A percentile compares a stretch with the other conserved stretches of the same genome.
Evolutionary conservation across 1,140 invertebrate species (phyloP).

Genomic region (Ylistrum balloti): DNA sequence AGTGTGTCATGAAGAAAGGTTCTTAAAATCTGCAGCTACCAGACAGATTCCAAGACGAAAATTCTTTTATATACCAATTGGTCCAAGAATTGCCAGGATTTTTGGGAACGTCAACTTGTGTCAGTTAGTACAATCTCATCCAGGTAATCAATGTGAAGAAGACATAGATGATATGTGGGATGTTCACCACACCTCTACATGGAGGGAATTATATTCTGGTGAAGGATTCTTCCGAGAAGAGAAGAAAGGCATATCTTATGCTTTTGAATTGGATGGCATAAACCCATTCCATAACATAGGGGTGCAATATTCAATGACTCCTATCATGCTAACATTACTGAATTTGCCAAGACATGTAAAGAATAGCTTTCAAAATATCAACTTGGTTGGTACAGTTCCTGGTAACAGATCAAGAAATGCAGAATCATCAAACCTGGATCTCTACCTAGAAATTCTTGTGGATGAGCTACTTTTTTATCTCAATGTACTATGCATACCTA

Average conservation of each 20-base stretch:
- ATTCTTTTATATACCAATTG: background rate
- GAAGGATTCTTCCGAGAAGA: background rate
- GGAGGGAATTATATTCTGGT: background rate
- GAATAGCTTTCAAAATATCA: background rate
- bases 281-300: constrained; percentile 25
- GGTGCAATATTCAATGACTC: background rate
- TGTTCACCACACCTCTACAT: background rate
- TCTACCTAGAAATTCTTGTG: background rate
- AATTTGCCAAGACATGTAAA: constrained; percentile 1
- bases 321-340: background rate
- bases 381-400: background rate
- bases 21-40: background rate
- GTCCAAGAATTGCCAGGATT: background rate
- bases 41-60: background rate
- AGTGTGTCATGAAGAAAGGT: background rate
- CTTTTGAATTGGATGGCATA: background rate
- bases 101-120: background rate
- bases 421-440: background rate
- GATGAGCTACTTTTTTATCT: background rate
- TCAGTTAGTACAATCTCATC: background rate
- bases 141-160: background rate
- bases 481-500: background rate
- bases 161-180: background rate
- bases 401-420: background rate
- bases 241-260: background rate